Evolutionary conservation across 53 echinoderm and acorn worm species (phyloP).

Genomic region (Zoroaster sp.): DNA sequence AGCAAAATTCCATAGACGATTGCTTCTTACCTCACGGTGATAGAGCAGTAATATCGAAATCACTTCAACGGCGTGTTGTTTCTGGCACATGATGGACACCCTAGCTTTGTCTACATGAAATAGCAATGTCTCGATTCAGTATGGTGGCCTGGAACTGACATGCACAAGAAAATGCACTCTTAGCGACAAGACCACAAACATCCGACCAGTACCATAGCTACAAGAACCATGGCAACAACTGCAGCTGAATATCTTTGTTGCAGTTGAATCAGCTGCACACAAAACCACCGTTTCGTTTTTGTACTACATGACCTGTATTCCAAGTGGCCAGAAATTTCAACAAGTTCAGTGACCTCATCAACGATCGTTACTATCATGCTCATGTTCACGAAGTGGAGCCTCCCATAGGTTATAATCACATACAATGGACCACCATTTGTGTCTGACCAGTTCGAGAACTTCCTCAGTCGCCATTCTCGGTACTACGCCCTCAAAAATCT

Average conservation of each 20-base stretch:
- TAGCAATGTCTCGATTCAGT: constrained; percentile 33
- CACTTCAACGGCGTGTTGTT: constrained; percentile 3
- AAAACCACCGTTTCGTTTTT: constrained; percentile 33
- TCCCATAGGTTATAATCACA: constrained; percentile 45
- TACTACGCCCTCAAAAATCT: no score
- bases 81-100: constrained; percentile 45
- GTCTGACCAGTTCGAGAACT: no score
- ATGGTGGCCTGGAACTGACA: constrained; percentile 47
- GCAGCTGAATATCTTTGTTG: constrained; percentile 61
- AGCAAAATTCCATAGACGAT: not conserved
- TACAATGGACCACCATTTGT: constrained; percentile 44
- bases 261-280: constrained; percentile 49
- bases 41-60: constrained; percentile 17
- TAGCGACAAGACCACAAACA: constrained; percentile 5
- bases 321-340: constrained; percentile 67
- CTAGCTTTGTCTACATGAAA: constrained; percentile 20
- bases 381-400: constrained; percentile 48
- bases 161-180: not conserved
- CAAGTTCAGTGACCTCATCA: constrained; percentile 53
- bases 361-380: constrained; percentile 48
- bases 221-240: constrained; percentile 55
- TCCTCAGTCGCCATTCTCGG: no score
- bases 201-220: constrained; percentile 8
- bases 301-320: constrained; percentile 63
- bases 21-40: constrained; percentile 19